These are phyloP conservation scores for Festucalex cinctus DNA, from an alignment of 2,113 vertebrate species.

Conservation along the genomic window DNA sequence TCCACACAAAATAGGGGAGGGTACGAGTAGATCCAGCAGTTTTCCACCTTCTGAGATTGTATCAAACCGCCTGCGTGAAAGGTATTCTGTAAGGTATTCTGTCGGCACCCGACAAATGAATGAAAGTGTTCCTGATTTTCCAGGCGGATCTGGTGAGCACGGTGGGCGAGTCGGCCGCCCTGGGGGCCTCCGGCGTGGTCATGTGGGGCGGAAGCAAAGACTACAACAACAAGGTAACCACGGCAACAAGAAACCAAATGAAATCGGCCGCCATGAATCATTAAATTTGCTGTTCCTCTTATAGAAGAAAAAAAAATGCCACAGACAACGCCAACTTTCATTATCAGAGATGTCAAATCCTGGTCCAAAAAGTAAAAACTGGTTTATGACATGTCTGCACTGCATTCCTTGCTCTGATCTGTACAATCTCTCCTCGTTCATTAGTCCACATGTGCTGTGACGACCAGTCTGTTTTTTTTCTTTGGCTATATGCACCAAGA, in stretches of 20 bases:
- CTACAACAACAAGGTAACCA: slow-evolving; percentile 76
- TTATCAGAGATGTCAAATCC: neutral
- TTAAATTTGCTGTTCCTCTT: neutral
- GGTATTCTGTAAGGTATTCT: no score
- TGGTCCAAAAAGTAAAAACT: neutral
- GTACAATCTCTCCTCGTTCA: no score
- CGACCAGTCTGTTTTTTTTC: no score
- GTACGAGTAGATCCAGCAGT: no score
- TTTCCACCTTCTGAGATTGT: no score
- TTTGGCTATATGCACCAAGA: no score
- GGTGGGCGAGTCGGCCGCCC: slow-evolving; percentile 86
- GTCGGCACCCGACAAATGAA: no score
- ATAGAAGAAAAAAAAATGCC: neutral
- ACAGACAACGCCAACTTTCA: neutral
- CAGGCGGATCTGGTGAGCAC: slow-evolving; percentile 86
- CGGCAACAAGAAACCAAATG: neutral
- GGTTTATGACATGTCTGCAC: no score
- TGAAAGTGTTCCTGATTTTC: neutral
- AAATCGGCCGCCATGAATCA: neutral
- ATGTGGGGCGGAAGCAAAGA: slow-evolving; percentile 84
- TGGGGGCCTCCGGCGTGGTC: slow-evolving; percentile 86
- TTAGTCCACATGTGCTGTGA: no score
- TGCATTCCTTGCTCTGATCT: no score
- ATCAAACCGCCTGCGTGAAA: no score
- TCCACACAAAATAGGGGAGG: no score